Evolutionary conservation across 2,113 vertebrate species (phyloP).

Genomic region (Sakesphorus luctuosus): DNA sequence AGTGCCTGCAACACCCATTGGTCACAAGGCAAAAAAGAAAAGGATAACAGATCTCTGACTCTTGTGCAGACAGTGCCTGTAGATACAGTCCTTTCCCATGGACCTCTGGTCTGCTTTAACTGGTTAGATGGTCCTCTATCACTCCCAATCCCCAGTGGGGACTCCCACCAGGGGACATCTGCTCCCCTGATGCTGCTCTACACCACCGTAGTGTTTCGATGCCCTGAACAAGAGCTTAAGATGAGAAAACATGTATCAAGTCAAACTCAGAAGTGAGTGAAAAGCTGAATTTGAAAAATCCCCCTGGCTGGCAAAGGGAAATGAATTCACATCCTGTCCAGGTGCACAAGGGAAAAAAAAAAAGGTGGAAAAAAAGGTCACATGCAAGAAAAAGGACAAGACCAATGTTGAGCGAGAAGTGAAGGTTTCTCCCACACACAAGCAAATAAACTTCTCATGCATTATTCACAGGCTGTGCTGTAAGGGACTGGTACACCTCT

Average conservation of each 20-base stretch:
- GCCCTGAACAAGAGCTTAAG: background rate
- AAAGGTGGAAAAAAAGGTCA: background rate
- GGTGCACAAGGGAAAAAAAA: background rate
- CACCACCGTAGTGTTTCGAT: background rate
- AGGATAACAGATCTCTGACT: background rate
- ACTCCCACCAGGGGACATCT: background rate
- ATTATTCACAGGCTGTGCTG: background rate
- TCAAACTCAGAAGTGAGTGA: background rate
- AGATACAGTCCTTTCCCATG: background rate
- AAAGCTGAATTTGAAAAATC: background rate
- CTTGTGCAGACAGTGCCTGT: background rate
- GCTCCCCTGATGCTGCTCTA: background rate
- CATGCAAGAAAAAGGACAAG: background rate
- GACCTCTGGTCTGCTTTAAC: too few species aligned
- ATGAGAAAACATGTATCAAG: background rate
- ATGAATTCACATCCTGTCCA: background rate
- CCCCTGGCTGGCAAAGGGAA: background rate
- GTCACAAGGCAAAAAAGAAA: background rate
- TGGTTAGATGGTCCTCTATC: background rate
- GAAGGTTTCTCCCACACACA: background rate
- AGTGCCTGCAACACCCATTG: background rate
- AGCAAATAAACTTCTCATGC: constrained; percentile 1
- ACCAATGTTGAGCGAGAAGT: background rate
- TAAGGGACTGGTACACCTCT: background rate
- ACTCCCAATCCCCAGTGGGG: rapidly evolving